Base-by-base conservation (phyloP, 2,888 invertebrate species). In the Eupithecia abbreviata region DNA sequence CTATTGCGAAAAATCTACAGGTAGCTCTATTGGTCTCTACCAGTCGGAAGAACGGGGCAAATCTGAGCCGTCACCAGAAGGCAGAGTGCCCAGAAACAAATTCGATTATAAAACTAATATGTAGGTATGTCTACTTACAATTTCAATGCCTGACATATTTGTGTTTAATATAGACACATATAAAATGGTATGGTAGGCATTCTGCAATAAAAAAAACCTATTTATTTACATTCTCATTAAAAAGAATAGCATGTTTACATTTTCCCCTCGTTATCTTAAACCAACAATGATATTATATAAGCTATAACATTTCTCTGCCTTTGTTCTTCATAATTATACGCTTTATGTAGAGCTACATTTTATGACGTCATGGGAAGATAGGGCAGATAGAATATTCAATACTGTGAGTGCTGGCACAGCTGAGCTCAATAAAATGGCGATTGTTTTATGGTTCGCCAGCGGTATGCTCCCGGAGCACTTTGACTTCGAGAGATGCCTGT, bases 381-480 rank as follows among this genome's bases (percentile, higher is more conserved):
- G 45, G 70, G 30, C 30, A 30, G 30, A 72, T 76, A 72, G 69
- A 74, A 74, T 74, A 78, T 78, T 78, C 74, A 78, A 72, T 78
- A 70, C 76, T 12, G 68, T 66, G 71, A 78, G 76, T 76, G 78
- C 66, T 0, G 18, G 30, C 71, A 66, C 78, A 78, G 76, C 78
- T 78, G 78, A 62, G 72, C 30, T 42, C 41, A 69, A 49, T 82
- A 80, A 82, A 82, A 80, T 73, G 76, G 71, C 77, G 73, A 81
- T 81, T 81, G 80, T 77, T 82, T 79, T 81, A 82, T 79, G 75
- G 72, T 77, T 73, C 9, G 18, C 77, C 72, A 72, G 15, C 73
- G 73, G 30, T 45, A 69, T 71, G 42, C 3, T 68, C 43, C 67
- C 43, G 45, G 41, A 42, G 42, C 66, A 42, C 67, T 67, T 9